These are phyloP conservation scores for Podarcis raffonei DNA, from an alignment of 2,113 vertebrate species.

Conservation along the genomic window DNA sequence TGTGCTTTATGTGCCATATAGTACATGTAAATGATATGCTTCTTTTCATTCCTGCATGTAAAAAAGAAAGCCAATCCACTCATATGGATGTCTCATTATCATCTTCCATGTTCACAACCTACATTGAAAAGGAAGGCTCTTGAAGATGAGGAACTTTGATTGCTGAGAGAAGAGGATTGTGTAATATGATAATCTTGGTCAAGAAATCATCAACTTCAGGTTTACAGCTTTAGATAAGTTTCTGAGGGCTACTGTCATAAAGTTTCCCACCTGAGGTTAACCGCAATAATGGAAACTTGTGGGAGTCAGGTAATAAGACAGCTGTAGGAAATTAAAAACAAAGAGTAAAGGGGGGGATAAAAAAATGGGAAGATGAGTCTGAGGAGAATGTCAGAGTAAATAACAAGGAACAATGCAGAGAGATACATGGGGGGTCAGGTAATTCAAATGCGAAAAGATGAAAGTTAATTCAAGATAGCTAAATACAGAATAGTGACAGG, in stretches of 20 bases:
- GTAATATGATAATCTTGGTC: background rate
- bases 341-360: constrained; percentile 55
- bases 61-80: constrained; percentile 59
- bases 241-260: constrained; percentile 61
- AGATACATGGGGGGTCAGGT: constrained; percentile 50
- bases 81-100: constrained; percentile 64
- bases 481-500: constrained; percentile 67
- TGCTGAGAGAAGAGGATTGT: constrained; percentile 57
- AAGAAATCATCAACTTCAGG: constrained; percentile 9
- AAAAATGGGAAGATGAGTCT: constrained; percentile 51
- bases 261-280: constrained; percentile 59
- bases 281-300: constrained; percentile 61
- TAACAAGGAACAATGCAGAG: constrained; percentile 57
- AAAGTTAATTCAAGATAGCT: constrained; percentile 70
- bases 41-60: constrained; percentile 54
- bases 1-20: constrained; percentile 39
- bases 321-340: constrained; percentile 73
- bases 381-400: constrained; percentile 61
- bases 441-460: constrained; percentile 68
- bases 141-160: constrained; percentile 58
- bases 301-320: constrained; percentile 65
- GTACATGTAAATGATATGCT: constrained; percentile 71
- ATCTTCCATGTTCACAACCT: constrained; percentile 63
- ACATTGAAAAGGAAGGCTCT: constrained; percentile 56
- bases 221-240: constrained; percentile 46